These are phyloP conservation scores for Orthosia gracilis DNA, from an alignment of 2,888 invertebrate species.

Conservation along the genomic window DNA sequence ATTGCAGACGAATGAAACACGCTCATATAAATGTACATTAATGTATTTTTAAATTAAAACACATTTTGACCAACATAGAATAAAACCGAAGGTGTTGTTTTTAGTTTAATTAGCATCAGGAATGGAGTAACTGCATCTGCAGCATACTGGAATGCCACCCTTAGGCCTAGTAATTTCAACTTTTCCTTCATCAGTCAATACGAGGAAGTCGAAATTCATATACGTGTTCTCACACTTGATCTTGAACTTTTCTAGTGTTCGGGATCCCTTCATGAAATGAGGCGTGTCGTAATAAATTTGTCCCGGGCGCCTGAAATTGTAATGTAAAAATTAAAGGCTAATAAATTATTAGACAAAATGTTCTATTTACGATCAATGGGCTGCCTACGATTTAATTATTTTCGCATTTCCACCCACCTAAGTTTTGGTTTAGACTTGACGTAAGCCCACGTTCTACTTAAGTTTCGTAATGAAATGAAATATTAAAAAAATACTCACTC, in stretches of 20 bases:
- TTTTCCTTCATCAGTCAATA: slow-evolving; percentile 40
- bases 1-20: background rate
- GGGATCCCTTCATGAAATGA: slow-evolving; percentile 13
- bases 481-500: slow-evolving; percentile 41
- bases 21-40: background rate
- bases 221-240: slow-evolving; percentile 52
- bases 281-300: background rate
- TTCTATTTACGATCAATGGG: background rate
- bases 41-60: background rate
- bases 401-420: background rate
- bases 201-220: slow-evolving; percentile 57
- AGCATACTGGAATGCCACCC: slow-evolving; percentile 10
- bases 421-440: background rate
- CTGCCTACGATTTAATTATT: background rate
- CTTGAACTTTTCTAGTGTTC: background rate
- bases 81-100: background rate
- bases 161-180: slow-evolving; percentile 42
- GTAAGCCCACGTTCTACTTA: background rate
- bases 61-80: background rate
- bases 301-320: slow-evolving; percentile 45
- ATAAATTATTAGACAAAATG: background rate
- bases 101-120: background rate
- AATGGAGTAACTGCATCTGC: slow-evolving; percentile 8
- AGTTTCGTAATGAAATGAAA: background rate
- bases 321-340: background rate